phyloP scores from a whole-genome alignment of 1,140 invertebrate species.

The Brachionus paranguensis region DNA sequence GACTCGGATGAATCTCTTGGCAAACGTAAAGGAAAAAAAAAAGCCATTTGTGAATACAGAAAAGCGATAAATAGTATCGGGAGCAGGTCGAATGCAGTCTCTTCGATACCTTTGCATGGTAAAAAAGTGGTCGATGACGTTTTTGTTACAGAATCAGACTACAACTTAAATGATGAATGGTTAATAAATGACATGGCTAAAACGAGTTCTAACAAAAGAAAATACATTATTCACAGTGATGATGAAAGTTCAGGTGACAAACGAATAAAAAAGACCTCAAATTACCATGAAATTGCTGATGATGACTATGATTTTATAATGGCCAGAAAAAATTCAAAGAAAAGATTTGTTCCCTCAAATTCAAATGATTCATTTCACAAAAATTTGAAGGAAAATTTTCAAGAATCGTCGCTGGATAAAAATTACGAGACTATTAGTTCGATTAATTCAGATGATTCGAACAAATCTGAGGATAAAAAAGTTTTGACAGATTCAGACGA shows the following conservation, averaged over 20 bases:
- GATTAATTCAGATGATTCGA: neutral
- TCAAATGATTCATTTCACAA: neutral
- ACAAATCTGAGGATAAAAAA: neutral
- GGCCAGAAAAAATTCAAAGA: neutral
- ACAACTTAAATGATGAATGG: conserved; percentile 24
- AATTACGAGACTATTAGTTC: neutral
- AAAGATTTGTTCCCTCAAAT: neutral
- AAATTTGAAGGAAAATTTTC: neutral
- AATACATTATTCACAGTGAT: neutral
- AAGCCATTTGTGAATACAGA: conserved; percentile 18
- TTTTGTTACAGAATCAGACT: conserved; percentile 13
- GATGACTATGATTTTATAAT: conserved; percentile 1
- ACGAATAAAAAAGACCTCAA: neutral
- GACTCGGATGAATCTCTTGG: neutral
- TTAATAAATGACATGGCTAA: neutral
- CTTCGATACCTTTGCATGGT: neutral
- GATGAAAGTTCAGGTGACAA: neutral
- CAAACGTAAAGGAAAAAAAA: neutral
- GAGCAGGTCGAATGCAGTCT: neutral
- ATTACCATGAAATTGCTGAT: neutral
- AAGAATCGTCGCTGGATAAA: neutral
- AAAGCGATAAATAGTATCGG: conserved; percentile 4
- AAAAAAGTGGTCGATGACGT: neutral
- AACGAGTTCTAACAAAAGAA: conserved; percentile 11
- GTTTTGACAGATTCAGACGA: neutral